Evolutionary conservation across 2,888 invertebrate species (phyloP), one percentile per base, ranked within the genome.

Genomic region (Melinopterus prodromus): DNA sequence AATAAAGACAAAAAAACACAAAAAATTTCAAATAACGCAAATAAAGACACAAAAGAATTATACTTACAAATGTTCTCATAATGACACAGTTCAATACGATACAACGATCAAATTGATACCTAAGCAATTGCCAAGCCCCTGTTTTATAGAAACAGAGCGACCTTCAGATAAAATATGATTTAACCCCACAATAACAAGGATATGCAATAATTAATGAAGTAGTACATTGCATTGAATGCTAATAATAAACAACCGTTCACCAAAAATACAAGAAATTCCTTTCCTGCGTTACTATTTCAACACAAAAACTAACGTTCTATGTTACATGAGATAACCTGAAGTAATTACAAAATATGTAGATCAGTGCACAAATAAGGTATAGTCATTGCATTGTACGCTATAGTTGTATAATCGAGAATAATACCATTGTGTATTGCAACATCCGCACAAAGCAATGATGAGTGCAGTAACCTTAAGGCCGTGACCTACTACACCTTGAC

Each of bases 21-120:
- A 26, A 26, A 2, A 26, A 2, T 26, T 26, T 26, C 26, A 26
- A 26, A 26, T 26, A 26, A 26, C 2, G 26, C 26, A 26, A 26
- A 26, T 26, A 26, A 3, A 26, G 26, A 26, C 26, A 26, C 26
- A 26, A 26, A 26, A 26, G 1, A 26, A 26, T 26, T 26, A 3
- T 53, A 53, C 53, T 53, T 53, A 53, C 53, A 53, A 53, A 9
- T 7, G 53, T 53, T 53, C 53, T 53, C 53, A 53, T 53, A 53
- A 53, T 53, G 7, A 53, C 53, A 9, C 53, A 12, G 12, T 53
- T 53, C 53, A 53, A 53, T 53, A 53, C 9, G 53, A 53, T 74
- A 79, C 79, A 70, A 72, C 77, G 71, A 74, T 74, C 74, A 15
- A 77, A 81, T 77, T 81, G 79, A 80, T 78, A 36, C 71, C 69